Evolutionary conservation across 2,113 vertebrate genomes (phyloP), one percentile per base, ranked within the genome.

Genomic region (Paralichthys olivaceus): DNA sequence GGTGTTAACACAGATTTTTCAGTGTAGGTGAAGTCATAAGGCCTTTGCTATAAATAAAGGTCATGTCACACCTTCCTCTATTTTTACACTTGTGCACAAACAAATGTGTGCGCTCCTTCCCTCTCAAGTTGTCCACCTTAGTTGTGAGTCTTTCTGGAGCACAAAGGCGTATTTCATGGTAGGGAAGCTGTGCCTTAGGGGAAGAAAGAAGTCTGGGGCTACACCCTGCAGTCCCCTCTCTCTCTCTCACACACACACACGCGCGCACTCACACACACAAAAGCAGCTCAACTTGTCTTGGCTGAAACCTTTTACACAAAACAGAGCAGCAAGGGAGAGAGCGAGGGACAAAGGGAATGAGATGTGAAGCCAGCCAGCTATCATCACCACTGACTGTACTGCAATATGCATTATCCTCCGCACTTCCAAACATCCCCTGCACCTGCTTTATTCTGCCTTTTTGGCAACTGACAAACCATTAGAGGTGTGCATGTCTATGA

Each of bases 111-210:
- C 67, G 61, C 62, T 69, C 80, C 69, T 72, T 66, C 15, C 56
- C 82, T 77, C 59, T 65, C 58, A 59, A 60, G 66, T 81, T 81
- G 81, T 77, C 79, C 80, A 77, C 80, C 59, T 77, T 28, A 65
- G 65, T 17, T 69, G 74, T 67, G 83, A 66, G 72, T 88, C 72
- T 78, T 51, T 79, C 62, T 70, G 63, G 75, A 84, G 84, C 84
- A 91, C 84, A 88, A 91, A 91, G 85, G 72, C 67, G 51, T 66
- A 91, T 91, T n/a, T 91, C 81, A 91, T 88, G 87, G 84, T 73
- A 51, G 76, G 63, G 69, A 85, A 75, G 81, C 64, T 4, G 74
- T 69, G 86, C 84, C 81, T 70, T 76, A 69, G 69, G 84, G 77
- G 77, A 78, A 83, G 82, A 80, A 83, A 81, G 62, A 84, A 75